Evolutionary conservation across 2,113 vertebrate species (phyloP).

Genomic region (Lampris incognitus): DNA sequence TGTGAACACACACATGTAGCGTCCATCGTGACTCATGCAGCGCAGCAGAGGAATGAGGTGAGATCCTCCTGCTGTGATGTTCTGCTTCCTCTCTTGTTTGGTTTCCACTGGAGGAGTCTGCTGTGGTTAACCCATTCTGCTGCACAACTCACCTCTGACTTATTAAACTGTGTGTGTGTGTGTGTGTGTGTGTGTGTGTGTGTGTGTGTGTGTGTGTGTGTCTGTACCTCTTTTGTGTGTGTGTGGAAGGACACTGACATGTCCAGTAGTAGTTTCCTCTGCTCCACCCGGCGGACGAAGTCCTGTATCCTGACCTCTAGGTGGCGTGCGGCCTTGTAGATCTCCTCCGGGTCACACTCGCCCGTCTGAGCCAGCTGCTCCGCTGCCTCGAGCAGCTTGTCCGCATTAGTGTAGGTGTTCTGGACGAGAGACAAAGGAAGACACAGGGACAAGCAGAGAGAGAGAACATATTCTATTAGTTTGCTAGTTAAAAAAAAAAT

Average conservation of each 20-base stretch:
- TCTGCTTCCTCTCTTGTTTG: too few species aligned
- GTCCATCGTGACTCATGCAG: too few species aligned
- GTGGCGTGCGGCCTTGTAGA: constrained; percentile 98
- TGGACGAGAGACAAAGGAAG: constrained; percentile 74
- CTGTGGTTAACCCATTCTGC: too few species aligned
- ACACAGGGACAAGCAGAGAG: constrained; percentile 35
- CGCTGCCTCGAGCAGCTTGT: constrained; percentile 97
- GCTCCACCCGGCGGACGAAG: constrained; percentile 96
- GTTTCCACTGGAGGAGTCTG: too few species aligned
- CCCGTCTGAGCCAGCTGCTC: constrained; percentile 98
- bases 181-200: neutral
- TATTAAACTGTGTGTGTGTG: neutral
- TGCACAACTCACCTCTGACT: too few species aligned
- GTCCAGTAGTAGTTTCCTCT: constrained; percentile 97
- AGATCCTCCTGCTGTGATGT: too few species aligned
- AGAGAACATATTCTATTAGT: neutral
- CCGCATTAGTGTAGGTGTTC: constrained; percentile 98
- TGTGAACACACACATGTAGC: too few species aligned
- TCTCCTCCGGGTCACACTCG: constrained; percentile 98
- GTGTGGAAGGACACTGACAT: constrained; percentile 99
- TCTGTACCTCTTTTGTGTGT: constrained; percentile 94
- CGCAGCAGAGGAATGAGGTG: too few species aligned
- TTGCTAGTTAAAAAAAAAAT: too few species aligned
- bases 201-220: constrained; percentile 1
- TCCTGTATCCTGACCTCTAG: constrained; percentile 98